phyloP scores from a whole-genome alignment of 2,113 vertebrate genomes.

The Oreocharis arfaki region DNA sequence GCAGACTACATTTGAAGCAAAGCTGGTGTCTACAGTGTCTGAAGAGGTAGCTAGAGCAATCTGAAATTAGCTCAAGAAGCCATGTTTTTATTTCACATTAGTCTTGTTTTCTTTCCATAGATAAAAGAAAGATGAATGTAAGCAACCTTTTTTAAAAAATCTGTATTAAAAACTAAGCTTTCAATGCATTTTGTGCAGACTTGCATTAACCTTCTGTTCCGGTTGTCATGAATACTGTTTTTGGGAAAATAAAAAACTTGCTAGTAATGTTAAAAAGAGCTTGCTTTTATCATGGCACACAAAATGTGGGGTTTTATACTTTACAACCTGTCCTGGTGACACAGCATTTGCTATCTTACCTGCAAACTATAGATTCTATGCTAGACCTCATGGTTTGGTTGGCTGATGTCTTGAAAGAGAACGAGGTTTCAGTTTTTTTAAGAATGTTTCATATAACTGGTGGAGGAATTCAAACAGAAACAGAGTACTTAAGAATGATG shows the following conservation, averaged over 20 bases:
- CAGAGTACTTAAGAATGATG: not conserved
- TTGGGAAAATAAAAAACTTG: not conserved
- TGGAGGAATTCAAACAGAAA: not conserved
- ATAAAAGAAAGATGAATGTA: not conserved
- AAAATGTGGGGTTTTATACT: not conserved
- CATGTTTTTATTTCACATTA: not conserved
- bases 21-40: not conserved
- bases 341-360: not conserved
- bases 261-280: not conserved
- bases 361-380: not conserved
- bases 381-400: not conserved
- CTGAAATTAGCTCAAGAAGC: not conserved
- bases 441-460: not conserved
- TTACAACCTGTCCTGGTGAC: not conserved
- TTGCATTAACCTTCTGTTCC: not conserved
- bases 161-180: not conserved
- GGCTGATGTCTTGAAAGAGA: not conserved
- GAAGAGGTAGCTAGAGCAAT: not conserved
- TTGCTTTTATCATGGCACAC: not conserved
- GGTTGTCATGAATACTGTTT: not conserved
- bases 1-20: not conserved
- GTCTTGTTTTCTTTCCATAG: not conserved
- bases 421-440: rapidly evolving
- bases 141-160: not conserved
- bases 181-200: not conserved